Base-by-base conservation (phyloP, 2,797 vertebrate genomes). In the Sylvia borin region DNA sequence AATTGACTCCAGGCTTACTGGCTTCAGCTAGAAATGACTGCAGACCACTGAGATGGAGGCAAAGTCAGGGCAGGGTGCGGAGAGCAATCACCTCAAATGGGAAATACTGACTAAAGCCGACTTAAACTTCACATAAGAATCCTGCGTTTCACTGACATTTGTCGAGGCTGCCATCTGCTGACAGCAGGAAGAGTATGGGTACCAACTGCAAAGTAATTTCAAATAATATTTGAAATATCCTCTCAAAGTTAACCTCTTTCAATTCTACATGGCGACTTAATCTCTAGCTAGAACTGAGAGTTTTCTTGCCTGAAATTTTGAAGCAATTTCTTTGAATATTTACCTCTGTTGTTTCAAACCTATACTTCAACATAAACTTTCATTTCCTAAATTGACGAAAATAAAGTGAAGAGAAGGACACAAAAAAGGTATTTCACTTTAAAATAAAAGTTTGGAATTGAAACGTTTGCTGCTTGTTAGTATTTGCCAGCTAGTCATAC, bases 91-190 rank as follows among this genome's bases (percentile, higher is more conserved):
- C 55, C 34, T 50, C 7, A 2, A 32, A 73, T 50, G 10, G 16
- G 25, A 87, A 79, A 74, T 6, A 3, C 21, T 64, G 51, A 10
- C 2, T 1, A n/a, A 83, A 75, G n/a, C 22, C 14, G 21, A 9
- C 7, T 1, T 11, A 12, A 43, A 19, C 21, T 9, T 17, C 32
- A 0, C 22, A 0, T 1, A 4, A 38, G 40, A 55, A 78, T 27
- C 7, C 9, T 6, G 10, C 7, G 5, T 34, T 60, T 85, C 51
- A 5, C 29, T 32, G 85, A 26, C 16, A 5, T 32, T 57, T 32
- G 67, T 77, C 34, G 22, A 93, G 83, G 82, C 89, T 96, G 97
- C 97, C 97, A 96, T 79, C 97, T 97, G 94, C 95, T 92, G 96
- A 88, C 93, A 22, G 60, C 54, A 86, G 43, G 11, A 38, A 42